These are phyloP conservation scores for Mionectes macconnelli DNA, from an alignment of 2,113 vertebrate genomes.

Conservation along the genomic window DNA sequence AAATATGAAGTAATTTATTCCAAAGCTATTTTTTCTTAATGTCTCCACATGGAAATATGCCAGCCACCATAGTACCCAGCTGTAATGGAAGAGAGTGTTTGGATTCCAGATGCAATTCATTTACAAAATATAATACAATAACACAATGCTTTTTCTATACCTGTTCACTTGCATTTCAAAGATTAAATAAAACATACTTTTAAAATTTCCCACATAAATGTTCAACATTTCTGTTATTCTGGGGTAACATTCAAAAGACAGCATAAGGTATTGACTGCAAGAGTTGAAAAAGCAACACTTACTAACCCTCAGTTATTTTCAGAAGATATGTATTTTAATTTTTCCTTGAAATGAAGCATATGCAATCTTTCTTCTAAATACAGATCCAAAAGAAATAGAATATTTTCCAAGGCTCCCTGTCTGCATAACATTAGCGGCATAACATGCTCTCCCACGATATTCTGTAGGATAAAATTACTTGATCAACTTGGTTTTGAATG, in stretches of 20 bases:
- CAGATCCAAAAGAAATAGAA: background rate
- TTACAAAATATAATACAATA: background rate
- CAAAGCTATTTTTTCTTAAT: background rate
- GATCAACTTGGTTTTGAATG: background rate
- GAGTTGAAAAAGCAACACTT: background rate
- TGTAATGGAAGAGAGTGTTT: background rate
- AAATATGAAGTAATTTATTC: background rate
- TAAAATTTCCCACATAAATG: background rate
- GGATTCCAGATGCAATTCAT: background rate
- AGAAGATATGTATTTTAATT: background rate
- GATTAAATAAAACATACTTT: background rate
- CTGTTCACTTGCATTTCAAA: background rate
- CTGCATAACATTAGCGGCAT: background rate
- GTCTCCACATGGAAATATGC: background rate
- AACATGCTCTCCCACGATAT: fast-evolving
- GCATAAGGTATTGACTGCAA: background rate
- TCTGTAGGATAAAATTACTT: background rate
- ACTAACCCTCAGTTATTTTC: background rate
- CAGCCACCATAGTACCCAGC: background rate
- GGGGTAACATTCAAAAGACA: background rate
- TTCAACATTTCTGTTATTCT: background rate
- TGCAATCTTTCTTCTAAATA: background rate
- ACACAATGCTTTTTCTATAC: background rate
- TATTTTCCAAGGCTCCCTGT: background rate
- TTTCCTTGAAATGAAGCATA: background rate